Evolutionary conservation across 2,888 invertebrate species (phyloP).

Genomic region (Tiliacea aurago): DNA sequence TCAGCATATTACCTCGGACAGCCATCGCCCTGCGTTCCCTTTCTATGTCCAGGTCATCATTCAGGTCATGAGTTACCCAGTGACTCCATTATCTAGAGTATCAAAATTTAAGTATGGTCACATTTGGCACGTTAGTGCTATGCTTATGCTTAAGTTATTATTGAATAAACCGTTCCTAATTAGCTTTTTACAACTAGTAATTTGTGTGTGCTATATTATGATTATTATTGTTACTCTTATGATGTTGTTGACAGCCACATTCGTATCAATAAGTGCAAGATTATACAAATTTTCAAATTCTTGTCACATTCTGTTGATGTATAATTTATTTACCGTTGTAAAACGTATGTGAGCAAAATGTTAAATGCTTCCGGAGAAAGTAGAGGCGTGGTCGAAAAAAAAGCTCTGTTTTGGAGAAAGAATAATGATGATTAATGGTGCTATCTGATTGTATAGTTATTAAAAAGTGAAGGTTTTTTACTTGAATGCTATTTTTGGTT

Average conservation of each 20-base stretch:
- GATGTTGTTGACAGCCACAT: not conserved
- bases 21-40: no score
- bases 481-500: not conserved
- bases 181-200: no score
- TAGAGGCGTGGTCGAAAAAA: slow-evolving; percentile 11
- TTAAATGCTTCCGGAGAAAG: slow-evolving; percentile 50
- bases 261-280: not conserved
- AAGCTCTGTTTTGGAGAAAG: slow-evolving; percentile 16
- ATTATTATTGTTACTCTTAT: not conserved
- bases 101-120: no score
- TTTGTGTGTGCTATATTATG: not conserved
- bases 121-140: no score
- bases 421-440: slow-evolving; percentile 22
- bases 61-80: no score
- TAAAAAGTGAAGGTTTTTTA: not conserved
- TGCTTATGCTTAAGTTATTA: no score
- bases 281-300: slow-evolving; percentile 18
- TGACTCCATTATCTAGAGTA: no score
- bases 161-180: no score
- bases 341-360: slow-evolving; percentile 14
- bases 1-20: no score
- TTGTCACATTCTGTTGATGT: slow-evolving; percentile 2
- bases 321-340: slow-evolving; percentile 21
- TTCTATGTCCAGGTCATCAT: no score
- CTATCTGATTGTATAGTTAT: slow-evolving; percentile 6